These are phyloP conservation scores for Drosophila erecta DNA, from an alignment of 1,140 invertebrate genomes.

Conservation along the genomic window DNA sequence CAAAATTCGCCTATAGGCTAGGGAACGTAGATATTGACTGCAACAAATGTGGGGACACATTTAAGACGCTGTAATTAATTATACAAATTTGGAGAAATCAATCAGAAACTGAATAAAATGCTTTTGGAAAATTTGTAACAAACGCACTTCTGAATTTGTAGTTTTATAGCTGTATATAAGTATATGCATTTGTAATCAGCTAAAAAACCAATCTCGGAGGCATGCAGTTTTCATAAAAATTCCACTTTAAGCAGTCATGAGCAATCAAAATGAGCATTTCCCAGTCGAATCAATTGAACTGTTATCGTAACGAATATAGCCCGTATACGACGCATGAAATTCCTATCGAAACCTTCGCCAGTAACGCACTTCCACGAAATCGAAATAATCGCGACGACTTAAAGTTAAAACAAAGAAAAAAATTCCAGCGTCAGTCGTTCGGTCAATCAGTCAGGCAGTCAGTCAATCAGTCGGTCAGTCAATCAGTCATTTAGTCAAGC, in stretches of 20 bases:
- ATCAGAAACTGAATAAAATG: neutral
- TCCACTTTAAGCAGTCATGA: conserved; percentile 1
- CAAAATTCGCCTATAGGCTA: conserved; percentile 34
- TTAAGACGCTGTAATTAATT: neutral
- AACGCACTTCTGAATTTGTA: too few species aligned
- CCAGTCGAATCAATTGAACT: neutral
- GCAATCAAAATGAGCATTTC: neutral
- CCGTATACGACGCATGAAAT: conserved; percentile 9
- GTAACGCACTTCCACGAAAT: conserved; percentile 38
- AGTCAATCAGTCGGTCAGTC: conserved; percentile 19
- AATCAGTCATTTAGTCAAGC: conserved; percentile 1
- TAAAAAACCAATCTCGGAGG: neutral
- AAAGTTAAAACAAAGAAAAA: conserved; percentile 53
- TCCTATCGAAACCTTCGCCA: conserved; percentile 26
- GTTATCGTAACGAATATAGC: conserved; percentile 13
- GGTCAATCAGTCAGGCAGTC: conserved; percentile 18
- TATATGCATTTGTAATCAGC: neutral
- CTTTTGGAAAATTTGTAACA: too few species aligned
- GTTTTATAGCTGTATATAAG: neutral
- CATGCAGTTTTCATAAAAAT: neutral
- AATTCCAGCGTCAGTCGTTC: conserved; percentile 10
- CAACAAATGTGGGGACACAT: conserved; percentile 3
- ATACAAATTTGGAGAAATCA: conserved; percentile 4
- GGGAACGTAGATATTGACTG: neutral
- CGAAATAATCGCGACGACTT: conserved; percentile 50